Base-by-base conservation (phyloP, 2,797 vertebrate genomes). In the Hippocampus kuda region DNA sequence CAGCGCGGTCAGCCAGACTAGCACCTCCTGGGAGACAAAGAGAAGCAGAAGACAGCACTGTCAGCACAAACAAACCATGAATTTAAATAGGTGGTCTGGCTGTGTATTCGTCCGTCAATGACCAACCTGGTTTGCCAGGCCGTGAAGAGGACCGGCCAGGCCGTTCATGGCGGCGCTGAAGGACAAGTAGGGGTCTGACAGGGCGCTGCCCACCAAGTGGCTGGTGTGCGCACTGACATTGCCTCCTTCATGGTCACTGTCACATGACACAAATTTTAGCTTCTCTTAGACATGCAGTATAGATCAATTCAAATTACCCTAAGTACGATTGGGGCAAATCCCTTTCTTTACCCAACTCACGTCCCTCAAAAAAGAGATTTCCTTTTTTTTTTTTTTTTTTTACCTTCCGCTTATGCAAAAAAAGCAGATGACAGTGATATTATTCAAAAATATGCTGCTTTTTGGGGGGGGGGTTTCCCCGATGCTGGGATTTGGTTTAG, bases 91-190 rank as follows among this genome's bases (percentile, higher is more conserved):
- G 1, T 16, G 1, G 13, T 4, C 24, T 60, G 59, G 59, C 30
- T 38, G 15, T 34, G 30, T 38, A 4, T 34, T 3, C 15, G 48
- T 24, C 77, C 87, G 70, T n/a, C 49, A 22, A 5, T 7, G 18
- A 61, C 67, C 3, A 82, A 98, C 97, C 94, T 99, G 96, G 87
- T 99, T 99, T 75, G 97, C 97, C 30, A 99, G 87, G 54, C 97
- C 97, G 0, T 99, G 97, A 65, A 99, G 90, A 74, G 96, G 97
- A 79, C 96, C 96, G 0, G 97, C 95, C 75, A 99, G 88, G 22
- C 97, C 96, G 1, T 98, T 98, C 96, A 98, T 95, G 64, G 95
- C 95, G 0, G 97, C 97, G 1, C 95, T 93, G 71, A 99, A 99
- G 87, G 95, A 92, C 68, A 98, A 90, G 87, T 98, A 99, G 2